A percentile compares a stretch with the other conserved stretches of the same genome.
These are phyloP conservation scores for Yponomeuta plumbellus DNA, from an alignment of 2,888 invertebrate species.

Conservation along the genomic window DNA sequence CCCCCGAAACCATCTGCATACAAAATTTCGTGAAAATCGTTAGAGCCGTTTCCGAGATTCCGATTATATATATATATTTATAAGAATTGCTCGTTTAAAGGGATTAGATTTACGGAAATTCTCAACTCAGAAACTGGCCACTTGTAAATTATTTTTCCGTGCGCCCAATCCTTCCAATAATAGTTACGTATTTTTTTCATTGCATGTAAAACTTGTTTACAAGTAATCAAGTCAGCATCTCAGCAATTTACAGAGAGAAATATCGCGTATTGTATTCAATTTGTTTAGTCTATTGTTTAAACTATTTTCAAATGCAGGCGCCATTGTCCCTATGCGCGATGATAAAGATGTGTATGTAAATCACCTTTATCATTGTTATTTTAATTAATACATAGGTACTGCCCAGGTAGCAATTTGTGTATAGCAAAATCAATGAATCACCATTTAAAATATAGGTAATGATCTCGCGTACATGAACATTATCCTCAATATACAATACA, in stretches of 20 bases:
- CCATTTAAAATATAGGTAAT: not conserved
- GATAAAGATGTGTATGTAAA: not conserved
- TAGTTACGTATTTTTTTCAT: too few relatives aligned
- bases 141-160: too few relatives aligned
- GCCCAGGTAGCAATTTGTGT: not conserved
- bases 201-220: not conserved
- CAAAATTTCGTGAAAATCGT: too few relatives aligned
- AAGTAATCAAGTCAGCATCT: not conserved
- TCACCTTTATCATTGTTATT: not conserved
- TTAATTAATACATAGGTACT: too few relatives aligned
- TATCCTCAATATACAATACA: not conserved
- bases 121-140: too few relatives aligned
- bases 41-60: too few relatives aligned
- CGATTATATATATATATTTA: too few relatives aligned
- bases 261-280: not conserved
- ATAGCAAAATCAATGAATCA: not conserved
- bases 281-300: not conserved
- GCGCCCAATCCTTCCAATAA: too few relatives aligned
- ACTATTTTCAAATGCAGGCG: not conserved
- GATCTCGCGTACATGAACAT: not conserved
- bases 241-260: not conserved
- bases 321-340: not conserved
- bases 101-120: too few relatives aligned
- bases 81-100: too few relatives aligned
- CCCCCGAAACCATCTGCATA: too few relatives aligned